Evolutionary conservation across 2,113 vertebrate species (phyloP).

Genomic region (Podocnemis expansa): DNA sequence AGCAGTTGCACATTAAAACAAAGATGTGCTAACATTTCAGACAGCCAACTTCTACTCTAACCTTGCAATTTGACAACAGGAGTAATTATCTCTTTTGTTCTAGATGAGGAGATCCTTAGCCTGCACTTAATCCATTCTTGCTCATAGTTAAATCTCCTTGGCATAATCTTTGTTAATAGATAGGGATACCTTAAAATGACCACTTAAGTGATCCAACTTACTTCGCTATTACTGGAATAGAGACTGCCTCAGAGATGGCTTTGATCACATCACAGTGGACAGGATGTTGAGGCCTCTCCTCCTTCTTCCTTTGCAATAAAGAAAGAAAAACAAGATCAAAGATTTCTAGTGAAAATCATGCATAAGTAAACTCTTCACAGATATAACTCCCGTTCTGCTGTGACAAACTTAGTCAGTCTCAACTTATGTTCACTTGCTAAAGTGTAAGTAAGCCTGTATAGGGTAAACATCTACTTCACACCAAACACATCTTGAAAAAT

Average conservation of each 20-base stretch:
- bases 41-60: not conserved
- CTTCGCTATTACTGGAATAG: constrained; percentile 96
- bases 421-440: not conserved
- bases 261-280: constrained; percentile 91
- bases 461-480: not conserved
- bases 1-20: not conserved
- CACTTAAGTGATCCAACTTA: constrained; percentile 70
- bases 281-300: constrained; percentile 92
- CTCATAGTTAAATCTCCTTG: not conserved
- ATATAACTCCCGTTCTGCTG: not conserved
- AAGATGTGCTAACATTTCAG: not conserved
- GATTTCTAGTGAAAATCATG: not conserved
- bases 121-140: not conserved
- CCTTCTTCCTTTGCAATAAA: constrained; percentile 87
- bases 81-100: rapidly evolving
- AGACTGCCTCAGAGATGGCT: constrained; percentile 86
- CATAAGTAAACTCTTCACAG: not conserved
- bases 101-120: not conserved
- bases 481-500: not conserved
- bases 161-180: not conserved
- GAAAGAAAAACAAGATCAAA: constrained; percentile 2
- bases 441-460: not conserved
- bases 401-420: not conserved
- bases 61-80: not conserved
- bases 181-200: not conserved